A percentile compares a stretch with the other conserved stretches of the same genome.
These are phyloP conservation scores for Aphodius sticticus DNA, from an alignment of 2,888 invertebrate species.

Conservation along the genomic window DNA sequence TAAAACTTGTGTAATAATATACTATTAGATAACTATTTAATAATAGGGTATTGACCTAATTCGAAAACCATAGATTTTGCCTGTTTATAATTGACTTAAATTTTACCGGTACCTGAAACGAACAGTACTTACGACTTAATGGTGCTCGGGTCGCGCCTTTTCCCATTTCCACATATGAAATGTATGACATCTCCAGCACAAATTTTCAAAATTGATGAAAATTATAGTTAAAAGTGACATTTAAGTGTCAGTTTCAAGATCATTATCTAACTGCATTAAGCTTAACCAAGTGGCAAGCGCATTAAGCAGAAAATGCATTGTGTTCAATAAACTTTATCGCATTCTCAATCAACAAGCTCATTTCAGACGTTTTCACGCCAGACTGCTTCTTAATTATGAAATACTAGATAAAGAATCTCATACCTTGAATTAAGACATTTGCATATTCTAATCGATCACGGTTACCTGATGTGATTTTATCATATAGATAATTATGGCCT, in stretches of 20 bases:
- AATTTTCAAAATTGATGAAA: no score
- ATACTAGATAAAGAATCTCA: not conserved
- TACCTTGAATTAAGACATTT: not conserved
- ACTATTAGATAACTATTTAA: no score
- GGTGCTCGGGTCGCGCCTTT: no score
- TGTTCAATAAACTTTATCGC: slow-evolving; percentile 4
- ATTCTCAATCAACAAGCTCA: not conserved
- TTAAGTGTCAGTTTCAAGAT: not conserved
- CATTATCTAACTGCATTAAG: not conserved
- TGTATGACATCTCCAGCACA: no score
- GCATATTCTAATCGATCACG: not conserved
- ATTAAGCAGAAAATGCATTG: not conserved
- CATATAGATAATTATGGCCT: not conserved
- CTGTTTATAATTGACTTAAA: no score
- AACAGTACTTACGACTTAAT: no score
- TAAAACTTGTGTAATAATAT: no score
- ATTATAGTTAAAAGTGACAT: no score
- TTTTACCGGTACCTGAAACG: no score
- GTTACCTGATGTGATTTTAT: not conserved
- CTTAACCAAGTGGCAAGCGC: not conserved
- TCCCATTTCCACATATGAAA: no score
- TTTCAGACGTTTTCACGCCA: not conserved
- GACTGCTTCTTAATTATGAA: not conserved
- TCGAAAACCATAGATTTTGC: no score
- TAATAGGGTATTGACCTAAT: no score